Percentiles rank a stretch among this genome's conserved stretches.
phyloP scores from a whole-genome alignment of 2,888 invertebrate species.

The Rotaria socialis region DNA sequence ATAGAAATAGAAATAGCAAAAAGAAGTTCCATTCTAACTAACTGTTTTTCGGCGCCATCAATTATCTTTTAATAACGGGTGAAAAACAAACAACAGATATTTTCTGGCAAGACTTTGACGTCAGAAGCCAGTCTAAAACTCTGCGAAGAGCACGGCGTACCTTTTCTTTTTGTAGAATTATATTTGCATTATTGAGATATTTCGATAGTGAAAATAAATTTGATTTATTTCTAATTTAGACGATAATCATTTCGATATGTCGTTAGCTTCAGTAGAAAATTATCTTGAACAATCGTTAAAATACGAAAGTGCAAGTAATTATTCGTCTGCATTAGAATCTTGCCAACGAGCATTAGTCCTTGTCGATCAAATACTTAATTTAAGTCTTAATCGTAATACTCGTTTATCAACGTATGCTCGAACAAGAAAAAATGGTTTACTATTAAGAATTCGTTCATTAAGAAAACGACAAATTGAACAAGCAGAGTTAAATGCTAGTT shows the following conservation, averaged over 20 bases:
- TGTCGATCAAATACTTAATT: background rate
- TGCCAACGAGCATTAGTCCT: background rate
- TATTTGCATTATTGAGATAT: no score
- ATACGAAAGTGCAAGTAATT: conserved; percentile 12
- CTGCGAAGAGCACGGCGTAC: no score
- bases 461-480: conserved; percentile 4
- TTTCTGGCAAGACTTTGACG: no score
- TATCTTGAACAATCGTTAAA: conserved; percentile 27
- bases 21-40: no score
- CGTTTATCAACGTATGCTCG: background rate
- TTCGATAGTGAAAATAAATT: no score
- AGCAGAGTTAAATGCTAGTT: background rate
- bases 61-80: no score
- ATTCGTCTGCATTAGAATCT: background rate
- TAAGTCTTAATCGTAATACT: background rate
- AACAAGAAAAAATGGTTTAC: conserved; percentile 28
- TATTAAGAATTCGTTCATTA: conserved; percentile 26
- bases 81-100: no score
- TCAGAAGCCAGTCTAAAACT: no score
- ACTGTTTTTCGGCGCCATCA: no score
- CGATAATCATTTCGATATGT: background rate
- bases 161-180: no score
- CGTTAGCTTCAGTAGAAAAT: background rate
- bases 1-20: no score
- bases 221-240: background rate